Conservation (phyloP, 2,113 vertebrate genomes). For the Nasalis larvatus region DNA sequence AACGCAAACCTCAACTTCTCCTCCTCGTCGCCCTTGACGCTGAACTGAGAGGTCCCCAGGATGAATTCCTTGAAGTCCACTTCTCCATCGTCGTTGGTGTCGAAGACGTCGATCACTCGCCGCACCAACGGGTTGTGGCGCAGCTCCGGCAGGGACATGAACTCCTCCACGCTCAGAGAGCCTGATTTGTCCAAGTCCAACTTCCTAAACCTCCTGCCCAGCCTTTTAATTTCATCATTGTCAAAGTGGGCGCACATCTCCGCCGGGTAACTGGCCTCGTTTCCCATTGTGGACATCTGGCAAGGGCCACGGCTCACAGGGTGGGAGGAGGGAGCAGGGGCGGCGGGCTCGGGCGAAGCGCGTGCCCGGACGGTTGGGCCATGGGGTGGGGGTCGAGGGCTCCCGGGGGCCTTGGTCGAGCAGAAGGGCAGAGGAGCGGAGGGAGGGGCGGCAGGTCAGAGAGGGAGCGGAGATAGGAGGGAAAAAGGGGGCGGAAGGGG, state of each 20-base stretch:
- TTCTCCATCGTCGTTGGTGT: conserved; percentile 95
- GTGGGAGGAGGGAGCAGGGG: no score
- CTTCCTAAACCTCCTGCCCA: conserved; percentile 96
- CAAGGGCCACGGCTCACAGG: not conserved
- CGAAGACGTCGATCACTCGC: conserved; percentile 97
- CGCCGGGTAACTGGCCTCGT: conserved; percentile 9
- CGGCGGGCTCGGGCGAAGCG: accelerated
- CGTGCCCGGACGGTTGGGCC: not conserved
- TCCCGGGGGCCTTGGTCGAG: not conserved
- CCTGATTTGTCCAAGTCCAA: conserved; percentile 97
- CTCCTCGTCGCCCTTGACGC: conserved; percentile 95
- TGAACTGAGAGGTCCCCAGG: conserved; percentile 95
- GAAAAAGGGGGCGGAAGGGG: accelerated
- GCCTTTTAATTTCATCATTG: conserved; percentile 95
- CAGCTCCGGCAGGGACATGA: conserved; percentile 94
- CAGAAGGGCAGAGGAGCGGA: not conserved
- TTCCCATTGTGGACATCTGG: not conserved
- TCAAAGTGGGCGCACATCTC: conserved; percentile 80
- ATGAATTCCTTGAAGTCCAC: conserved; percentile 99
- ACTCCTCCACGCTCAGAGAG: conserved; percentile 94
- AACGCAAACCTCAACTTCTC: conserved; percentile 97
- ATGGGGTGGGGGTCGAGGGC: accelerated
- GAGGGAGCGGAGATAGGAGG: no score
- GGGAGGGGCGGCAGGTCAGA: not conserved
- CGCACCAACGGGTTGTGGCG: conserved; percentile 94